phyloP scores from a whole-genome alignment of 2,888 invertebrate species.

The Eupithecia inturbata region DNA sequence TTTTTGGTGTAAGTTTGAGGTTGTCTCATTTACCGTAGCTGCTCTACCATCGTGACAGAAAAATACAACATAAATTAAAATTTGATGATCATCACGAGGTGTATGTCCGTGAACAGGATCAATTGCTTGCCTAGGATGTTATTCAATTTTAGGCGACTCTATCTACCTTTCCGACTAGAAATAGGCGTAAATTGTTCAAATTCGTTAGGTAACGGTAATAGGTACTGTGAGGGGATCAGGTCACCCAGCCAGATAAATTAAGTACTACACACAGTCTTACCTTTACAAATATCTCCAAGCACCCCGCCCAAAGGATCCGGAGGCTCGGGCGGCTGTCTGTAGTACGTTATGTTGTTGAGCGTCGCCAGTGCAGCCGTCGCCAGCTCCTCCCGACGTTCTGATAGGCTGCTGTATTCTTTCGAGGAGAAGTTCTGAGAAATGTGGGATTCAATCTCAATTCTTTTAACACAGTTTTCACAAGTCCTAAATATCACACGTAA shows the following conservation, averaged over 20 bases:
- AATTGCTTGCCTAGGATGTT: no score
- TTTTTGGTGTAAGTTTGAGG: not conserved
- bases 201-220: no score
- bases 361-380: conserved; percentile 91
- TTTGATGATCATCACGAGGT: no score
- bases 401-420: conserved; percentile 47
- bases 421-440: conserved; percentile 43
- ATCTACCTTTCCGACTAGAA: no score
- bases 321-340: conserved; percentile 78
- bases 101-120: no score
- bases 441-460: not conserved
- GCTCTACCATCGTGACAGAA: not conserved
- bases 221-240: no score
- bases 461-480: not conserved
- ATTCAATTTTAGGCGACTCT: no score
- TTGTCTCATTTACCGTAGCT: not conserved
- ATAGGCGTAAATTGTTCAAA: no score
- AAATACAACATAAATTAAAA: no score
- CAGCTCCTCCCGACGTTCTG: conserved; percentile 86
- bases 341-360: conserved; percentile 93
- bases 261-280: no score
- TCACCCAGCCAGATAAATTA: no score
- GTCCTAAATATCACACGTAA: no score
- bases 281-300: conserved; percentile 88
- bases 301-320: conserved; percentile 88